phyloP scores from a whole-genome alignment of 1,140 invertebrate species.

The Calliphora vicina region DNA sequence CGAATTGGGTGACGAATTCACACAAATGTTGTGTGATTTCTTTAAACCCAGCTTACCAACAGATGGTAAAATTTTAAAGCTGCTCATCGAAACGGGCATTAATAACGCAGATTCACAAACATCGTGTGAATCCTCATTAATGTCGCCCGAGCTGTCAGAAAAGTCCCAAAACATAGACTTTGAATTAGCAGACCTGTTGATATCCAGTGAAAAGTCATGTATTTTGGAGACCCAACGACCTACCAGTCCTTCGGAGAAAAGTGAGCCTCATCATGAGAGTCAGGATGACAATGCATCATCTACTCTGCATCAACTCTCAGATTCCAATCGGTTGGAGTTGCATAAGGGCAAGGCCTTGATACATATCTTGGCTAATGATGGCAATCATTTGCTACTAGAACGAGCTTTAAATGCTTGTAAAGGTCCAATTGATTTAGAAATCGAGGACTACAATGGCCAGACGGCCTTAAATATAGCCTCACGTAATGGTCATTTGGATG shows the following conservation, averaged over 20 bases:
- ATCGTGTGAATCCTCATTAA: constrained; percentile 60
- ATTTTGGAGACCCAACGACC: constrained; percentile 57
- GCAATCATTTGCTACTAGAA: constrained; percentile 72
- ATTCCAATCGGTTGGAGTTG: constrained; percentile 67
- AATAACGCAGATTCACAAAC: constrained; percentile 59
- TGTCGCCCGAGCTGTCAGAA: constrained; percentile 61
- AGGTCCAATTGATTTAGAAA: constrained; percentile 69
- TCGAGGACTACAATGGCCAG: constrained; percentile 78
- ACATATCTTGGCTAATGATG: constrained; percentile 79
- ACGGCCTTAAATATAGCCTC: constrained; percentile 85
- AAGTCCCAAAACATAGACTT: constrained; percentile 62
- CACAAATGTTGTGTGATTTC: constrained; percentile 60
- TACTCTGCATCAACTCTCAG: constrained; percentile 57
- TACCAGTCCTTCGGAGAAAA: constrained; percentile 58
- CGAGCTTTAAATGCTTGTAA: constrained; percentile 70
- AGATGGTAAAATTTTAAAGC: constrained; percentile 70
- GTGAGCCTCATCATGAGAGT: constrained; percentile 56
- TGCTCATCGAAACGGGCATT: constrained; percentile 73
- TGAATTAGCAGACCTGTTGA: constrained; percentile 57
- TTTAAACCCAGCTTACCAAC: constrained; percentile 67
- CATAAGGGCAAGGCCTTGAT: constrained; percentile 73
- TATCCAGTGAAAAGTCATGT: constrained; percentile 60
- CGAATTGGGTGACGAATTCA: constrained; percentile 57
- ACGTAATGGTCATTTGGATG: constrained; percentile 78
- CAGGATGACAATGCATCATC: constrained; percentile 60